Percentiles rank a stretch among this genome's conserved stretches.
Conservation (phyloP, 2,888 invertebrate species). For the Timema cristinae region DNA sequence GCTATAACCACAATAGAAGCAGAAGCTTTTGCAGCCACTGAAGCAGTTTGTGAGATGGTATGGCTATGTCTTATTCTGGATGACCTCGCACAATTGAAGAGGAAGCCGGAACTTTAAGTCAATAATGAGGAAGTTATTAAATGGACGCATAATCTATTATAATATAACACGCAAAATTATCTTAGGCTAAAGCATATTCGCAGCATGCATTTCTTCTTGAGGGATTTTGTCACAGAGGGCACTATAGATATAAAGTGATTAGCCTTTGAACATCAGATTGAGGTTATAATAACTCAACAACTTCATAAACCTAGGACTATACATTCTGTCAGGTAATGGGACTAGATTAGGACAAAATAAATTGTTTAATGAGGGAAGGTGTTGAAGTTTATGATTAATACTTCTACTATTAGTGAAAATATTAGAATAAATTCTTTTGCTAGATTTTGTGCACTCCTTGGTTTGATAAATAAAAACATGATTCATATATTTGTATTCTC, state of each 20-base stretch:
- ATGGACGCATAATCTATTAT: background rate
- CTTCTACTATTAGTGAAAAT: no score
- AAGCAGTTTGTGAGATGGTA: background rate
- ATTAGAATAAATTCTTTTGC: no score
- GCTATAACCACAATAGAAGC: background rate
- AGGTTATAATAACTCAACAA: background rate
- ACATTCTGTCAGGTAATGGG: no score
- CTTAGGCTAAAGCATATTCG: background rate
- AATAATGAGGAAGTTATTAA: background rate
- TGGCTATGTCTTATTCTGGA: background rate
- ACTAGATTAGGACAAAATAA: no score
- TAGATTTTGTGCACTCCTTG: no score
- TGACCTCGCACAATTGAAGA: background rate
- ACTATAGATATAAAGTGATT: background rate
- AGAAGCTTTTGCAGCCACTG: background rate
- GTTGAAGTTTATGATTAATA: no score
- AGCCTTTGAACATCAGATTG: background rate
- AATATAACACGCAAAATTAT: background rate
- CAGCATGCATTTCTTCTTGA: background rate
- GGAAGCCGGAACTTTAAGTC: background rate
- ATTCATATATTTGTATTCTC: no score
- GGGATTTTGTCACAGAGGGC: background rate
- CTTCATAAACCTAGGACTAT: background rate
- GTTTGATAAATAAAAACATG: no score
- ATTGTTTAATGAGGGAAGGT: no score